Percentiles rank a stretch among this genome's conserved stretches.
phyloP scores from a whole-genome alignment of 2,113 vertebrate species.

The Pycnonotus jocosus region DNA sequence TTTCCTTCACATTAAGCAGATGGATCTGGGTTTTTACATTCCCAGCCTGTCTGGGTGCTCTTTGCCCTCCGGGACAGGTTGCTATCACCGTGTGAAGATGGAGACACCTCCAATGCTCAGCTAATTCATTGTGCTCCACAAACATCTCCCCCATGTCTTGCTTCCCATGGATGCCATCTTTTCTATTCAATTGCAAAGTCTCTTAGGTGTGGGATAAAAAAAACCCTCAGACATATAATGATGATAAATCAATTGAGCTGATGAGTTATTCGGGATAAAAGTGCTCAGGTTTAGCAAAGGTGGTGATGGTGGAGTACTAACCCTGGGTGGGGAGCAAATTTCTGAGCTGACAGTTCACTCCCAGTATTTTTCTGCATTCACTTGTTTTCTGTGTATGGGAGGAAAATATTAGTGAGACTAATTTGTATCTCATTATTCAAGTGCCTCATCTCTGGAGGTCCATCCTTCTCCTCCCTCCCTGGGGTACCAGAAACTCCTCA shows the following conservation, averaged over 20 bases:
- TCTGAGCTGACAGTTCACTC: background rate
- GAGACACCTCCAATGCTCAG: background rate
- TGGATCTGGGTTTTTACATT: background rate
- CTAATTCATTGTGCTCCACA: background rate
- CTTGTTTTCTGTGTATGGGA: background rate
- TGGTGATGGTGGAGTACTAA: background rate
- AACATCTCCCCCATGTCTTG: background rate
- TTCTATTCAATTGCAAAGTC: background rate
- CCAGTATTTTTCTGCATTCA: background rate
- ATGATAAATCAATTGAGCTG: background rate
- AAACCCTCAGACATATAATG: background rate
- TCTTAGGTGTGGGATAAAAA: background rate
- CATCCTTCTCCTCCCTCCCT: background rate
- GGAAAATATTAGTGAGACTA: background rate
- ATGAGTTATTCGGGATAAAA: background rate
- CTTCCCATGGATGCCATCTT: background rate
- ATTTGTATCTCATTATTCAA: background rate
- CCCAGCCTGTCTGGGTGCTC: background rate
- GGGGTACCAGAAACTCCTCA: background rate
- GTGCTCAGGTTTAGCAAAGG: background rate
- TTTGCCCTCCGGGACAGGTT: background rate
- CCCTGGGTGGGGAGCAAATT: background rate
- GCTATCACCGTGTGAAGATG: accelerated
- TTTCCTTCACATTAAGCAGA: background rate
- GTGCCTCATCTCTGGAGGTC: background rate